These are phyloP conservation scores for Eulemur coronatus DNA, from an alignment of 2,797 vertebrate species.

Conservation along the genomic window DNA sequence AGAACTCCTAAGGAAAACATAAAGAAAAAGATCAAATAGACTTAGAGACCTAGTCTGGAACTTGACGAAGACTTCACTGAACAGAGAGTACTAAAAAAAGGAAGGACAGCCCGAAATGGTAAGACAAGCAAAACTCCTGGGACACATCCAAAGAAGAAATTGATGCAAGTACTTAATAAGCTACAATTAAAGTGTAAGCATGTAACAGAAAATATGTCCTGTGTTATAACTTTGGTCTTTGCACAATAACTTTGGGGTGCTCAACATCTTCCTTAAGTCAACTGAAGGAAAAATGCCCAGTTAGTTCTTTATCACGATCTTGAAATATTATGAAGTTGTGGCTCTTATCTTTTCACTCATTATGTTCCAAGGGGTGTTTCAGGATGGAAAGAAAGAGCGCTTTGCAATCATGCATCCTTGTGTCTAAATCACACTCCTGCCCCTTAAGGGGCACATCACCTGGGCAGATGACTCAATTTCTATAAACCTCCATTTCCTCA, in stretches of 20 bases:
- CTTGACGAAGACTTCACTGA: background rate
- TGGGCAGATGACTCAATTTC: background rate
- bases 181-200: background rate
- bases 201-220: background rate
- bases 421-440: background rate
- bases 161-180: background rate
- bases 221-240: background rate
- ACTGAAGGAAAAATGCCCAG: background rate
- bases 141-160: background rate
- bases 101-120: background rate
- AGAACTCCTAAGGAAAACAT: background rate
- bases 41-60: background rate
- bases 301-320: background rate
- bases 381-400: background rate
- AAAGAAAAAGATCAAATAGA: background rate
- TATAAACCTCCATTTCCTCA: slow-evolving; percentile 23
- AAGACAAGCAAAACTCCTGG: background rate
- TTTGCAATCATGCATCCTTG: background rate
- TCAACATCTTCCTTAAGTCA: background rate
- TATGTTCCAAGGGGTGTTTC: background rate
- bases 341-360: background rate
- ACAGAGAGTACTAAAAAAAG: background rate
- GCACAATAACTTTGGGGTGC: background rate
- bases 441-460: background rate
- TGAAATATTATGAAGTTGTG: background rate